These are phyloP conservation scores for Tetragonisca angustula DNA, from an alignment of 2,888 invertebrate species.

Conservation along the genomic window DNA sequence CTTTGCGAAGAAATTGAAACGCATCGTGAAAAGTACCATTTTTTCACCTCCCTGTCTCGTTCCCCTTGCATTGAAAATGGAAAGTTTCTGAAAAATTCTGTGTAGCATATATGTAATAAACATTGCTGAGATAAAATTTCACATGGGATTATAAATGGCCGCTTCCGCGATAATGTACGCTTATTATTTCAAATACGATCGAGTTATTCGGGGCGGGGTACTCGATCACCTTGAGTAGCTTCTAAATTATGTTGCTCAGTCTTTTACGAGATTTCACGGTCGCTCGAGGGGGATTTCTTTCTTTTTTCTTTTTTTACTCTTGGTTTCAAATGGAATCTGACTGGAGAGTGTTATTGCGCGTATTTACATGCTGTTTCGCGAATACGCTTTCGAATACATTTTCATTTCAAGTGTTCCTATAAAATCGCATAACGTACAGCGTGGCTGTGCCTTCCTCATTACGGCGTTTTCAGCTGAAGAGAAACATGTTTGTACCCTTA, in stretches of 20 bases:
- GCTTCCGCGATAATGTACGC: not conserved
- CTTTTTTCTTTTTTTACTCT: not conserved
- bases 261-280: not conserved
- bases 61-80: too few species aligned
- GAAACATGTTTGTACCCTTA: not conserved
- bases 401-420: not conserved
- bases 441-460: not conserved
- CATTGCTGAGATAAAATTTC: too few species aligned
- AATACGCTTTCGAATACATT: not conserved
- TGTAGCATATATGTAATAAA: too few species aligned
- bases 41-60: too few species aligned
- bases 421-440: not conserved
- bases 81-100: too few species aligned
- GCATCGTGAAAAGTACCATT: too few species aligned
- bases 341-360: not conserved
- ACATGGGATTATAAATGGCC: too few species aligned
- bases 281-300: not conserved
- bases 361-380: not conserved
- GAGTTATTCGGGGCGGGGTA: not conserved
- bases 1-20: too few species aligned
- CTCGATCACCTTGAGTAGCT: conserved; percentile 4
- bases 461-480: not conserved
- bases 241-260: conserved; percentile 7
- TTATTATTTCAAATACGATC: not conserved
- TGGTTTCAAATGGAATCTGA: not conserved